These are phyloP conservation scores for Catostomus latipinnis DNA, from an alignment of 2,797 vertebrate genomes.

Conservation along the genomic window DNA sequence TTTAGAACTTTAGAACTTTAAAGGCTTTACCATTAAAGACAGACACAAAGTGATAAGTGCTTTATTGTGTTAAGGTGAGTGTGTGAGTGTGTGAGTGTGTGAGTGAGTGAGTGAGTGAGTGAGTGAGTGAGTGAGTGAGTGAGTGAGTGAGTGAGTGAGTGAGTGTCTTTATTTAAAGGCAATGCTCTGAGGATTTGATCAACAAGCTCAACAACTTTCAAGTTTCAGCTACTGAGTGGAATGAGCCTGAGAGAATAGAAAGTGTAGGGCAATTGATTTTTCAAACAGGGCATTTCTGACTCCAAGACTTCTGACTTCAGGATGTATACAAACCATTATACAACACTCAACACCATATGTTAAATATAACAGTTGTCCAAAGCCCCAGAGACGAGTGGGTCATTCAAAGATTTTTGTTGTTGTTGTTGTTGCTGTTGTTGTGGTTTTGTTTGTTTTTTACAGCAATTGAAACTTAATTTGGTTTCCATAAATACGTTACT, in stretches of 20 bases:
- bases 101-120: background rate
- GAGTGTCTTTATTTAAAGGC: slow-evolving; percentile 39
- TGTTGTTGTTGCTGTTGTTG: background rate
- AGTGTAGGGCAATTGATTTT: slow-evolving; percentile 48
- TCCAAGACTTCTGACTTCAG: slow-evolving; percentile 43
- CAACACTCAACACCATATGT: slow-evolving; percentile 48
- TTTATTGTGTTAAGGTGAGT: slow-evolving; percentile 41
- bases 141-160: slow-evolving; percentile 25
- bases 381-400: too few relatives aligned
- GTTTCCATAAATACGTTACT: background rate
- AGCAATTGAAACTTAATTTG: background rate
- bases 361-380: background rate
- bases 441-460: background rate
- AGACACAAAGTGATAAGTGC: slow-evolving; percentile 47
- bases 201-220: slow-evolving; percentile 58
- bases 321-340: slow-evolving; percentile 40
- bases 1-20: too few relatives aligned
- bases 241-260: slow-evolving; percentile 57
- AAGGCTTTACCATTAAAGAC: background rate
- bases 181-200: slow-evolving; percentile 56
- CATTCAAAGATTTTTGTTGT: background rate
- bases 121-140: slow-evolving; percentile 32
- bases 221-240: slow-evolving; percentile 66
- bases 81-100: slow-evolving; percentile 46
- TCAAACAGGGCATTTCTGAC: slow-evolving; percentile 32